Conservation (phyloP, 2,888 invertebrate genomes). For the Stenodema calcarata region DNA sequence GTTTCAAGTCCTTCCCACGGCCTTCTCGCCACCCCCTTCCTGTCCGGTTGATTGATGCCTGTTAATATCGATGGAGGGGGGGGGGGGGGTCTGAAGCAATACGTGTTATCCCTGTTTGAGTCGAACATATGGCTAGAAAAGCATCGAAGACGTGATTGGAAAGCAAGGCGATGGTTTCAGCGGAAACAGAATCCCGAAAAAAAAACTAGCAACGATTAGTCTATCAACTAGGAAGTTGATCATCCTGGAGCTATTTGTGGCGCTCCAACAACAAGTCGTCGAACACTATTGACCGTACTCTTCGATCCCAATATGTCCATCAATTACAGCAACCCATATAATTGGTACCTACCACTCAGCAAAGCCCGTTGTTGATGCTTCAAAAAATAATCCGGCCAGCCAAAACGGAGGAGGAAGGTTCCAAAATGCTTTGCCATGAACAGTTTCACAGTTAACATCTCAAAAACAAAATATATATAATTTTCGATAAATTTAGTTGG, state of each 20-base stretch:
- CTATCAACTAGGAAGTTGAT: not conserved
- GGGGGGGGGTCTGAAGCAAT: not conserved
- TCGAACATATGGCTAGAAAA: constrained; percentile 20
- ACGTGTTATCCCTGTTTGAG: constrained; percentile 25
- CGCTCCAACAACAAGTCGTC: no score
- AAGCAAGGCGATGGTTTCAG: not conserved
- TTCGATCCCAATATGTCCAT: no score
- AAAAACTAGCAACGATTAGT: not conserved
- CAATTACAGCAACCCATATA: no score
- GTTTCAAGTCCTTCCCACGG: constrained; percentile 41
- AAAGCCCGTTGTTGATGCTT: no score
- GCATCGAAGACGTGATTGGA: not conserved
- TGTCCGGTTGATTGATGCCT: not conserved
- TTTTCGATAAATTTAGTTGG: no score
- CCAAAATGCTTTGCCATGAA: no score
- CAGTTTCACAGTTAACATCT: no score
- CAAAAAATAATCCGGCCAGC: no score
- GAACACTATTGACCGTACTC: no score
- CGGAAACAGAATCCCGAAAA: not conserved
- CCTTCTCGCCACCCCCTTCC: constrained; percentile 27
- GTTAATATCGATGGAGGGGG: not conserved
- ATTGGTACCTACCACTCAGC: no score
- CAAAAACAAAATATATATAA: no score
- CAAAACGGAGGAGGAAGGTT: no score
- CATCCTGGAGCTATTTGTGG: not conserved